Base-by-base conservation (phyloP, 1,140 invertebrate genomes). In the Brachionus plicatilis region DNA sequence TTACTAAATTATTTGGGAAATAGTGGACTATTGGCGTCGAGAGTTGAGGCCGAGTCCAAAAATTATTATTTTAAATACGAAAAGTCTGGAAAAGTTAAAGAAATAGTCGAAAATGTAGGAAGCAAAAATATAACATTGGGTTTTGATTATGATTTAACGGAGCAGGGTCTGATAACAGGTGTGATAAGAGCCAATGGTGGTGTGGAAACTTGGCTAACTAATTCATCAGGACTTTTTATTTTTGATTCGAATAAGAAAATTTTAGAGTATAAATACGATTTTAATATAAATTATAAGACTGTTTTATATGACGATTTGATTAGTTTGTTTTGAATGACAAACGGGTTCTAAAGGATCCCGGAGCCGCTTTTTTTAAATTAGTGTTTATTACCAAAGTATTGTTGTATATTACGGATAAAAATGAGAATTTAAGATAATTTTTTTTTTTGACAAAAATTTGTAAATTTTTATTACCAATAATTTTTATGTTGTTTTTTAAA, bases 1-100 rank as follows among this genome's bases (percentile, higher is more conserved):
- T 95, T 94, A 0, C 96, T 97, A 88, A 95, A 96, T 85, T 98
- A 98, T 88, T 93, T 96, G 86, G 93, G 94, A 2, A 93, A 94
- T 0, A 94, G 93, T 2, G 96, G 95, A 0, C 90, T 99, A 27
- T 88, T 99, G 11, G 94, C 86, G 45, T 89, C 88, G 0, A 47
- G 45, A 47, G 56, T 84, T 53, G 66, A 94, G 86, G 94, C 94
- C 0, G 94, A 95, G 88, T 91, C 95, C 50, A 95, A 96, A 14
- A 76, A 41, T 29, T 50, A 47, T 50, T 47, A 27, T 50, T 76
- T 37, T 76, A 47, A 50, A 20, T 76, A 50, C n/a, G 72, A 76
- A 27, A 76, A 76, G 27, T 27, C 17, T 50, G 72, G 72, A 0
- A 24, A 29, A 50, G 41, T 76, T 12, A 50, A 76, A 76, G 43